Conservation (phyloP, 2,888 invertebrate species). For the Caenorhabditis sp. region DNA sequence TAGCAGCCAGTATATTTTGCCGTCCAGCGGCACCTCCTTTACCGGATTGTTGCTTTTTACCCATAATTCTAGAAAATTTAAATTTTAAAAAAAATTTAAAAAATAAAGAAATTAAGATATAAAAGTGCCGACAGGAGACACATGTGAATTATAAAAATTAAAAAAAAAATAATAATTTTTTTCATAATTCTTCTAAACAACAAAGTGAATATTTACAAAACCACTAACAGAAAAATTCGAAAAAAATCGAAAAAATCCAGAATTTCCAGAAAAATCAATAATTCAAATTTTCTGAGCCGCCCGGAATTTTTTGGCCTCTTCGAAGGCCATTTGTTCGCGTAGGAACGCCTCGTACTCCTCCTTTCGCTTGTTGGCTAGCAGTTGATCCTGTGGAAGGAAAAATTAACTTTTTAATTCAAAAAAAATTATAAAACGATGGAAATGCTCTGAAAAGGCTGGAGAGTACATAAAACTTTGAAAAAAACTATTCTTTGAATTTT, state of each 20-base stretch:
- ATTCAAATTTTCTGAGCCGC: conserved; percentile 46
- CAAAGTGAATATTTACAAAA: conserved; percentile 15
- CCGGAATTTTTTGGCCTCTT: conserved; percentile 73
- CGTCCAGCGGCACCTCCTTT: conserved; percentile 43
- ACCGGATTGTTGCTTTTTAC: conserved; percentile 52
- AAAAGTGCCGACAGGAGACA: no score
- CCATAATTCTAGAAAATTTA: conserved; percentile 39
- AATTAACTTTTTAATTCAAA: not conserved
- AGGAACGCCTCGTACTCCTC: conserved; percentile 77
- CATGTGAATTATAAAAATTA: no score
- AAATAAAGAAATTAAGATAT: not conserved
- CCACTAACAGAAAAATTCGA: not conserved
- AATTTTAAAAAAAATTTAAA: not conserved
- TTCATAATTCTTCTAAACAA: conserved; percentile 8
- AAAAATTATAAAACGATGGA: no score
- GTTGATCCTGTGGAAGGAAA: conserved; percentile 62
- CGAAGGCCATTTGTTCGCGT: conserved; percentile 80
- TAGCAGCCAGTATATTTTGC: conserved; percentile 63
- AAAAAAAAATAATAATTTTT: not conserved
- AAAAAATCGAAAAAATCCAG: conserved; percentile 16
- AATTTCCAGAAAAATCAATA: conserved; percentile 6
- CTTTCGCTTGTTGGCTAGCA: conserved; percentile 74
- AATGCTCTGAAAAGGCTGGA: no score
- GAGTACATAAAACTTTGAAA: no score
- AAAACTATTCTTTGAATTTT: not conserved